Evolutionary conservation across 2,113 vertebrate species (phyloP), one percentile per base, ranked within the genome.

Genomic region (Trogon surrucura): DNA sequence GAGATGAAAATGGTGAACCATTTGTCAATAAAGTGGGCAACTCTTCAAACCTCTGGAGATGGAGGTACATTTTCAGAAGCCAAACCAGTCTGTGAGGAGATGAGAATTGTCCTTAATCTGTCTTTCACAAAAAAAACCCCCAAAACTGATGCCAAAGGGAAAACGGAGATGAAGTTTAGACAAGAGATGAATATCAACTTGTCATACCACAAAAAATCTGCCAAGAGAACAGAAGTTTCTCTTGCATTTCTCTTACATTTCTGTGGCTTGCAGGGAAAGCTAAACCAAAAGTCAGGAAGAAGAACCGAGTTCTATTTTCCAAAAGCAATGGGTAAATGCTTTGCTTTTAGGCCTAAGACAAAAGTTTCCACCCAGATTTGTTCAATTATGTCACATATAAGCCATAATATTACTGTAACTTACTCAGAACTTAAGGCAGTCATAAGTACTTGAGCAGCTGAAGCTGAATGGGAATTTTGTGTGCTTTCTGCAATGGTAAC

Each of bases 281-380:
- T 58, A 99, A 99, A 92, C 99, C 99, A 34, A 99, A 99, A 97
- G 97, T 98, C 17, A 99, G 99, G 98, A 99, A 99, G 99, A 99
- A 95, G 99, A 99, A 90, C 99, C 99, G 22, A 99, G 99, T 96
- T 99, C 99, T 69, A 97, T 99, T 96, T 99, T 99, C 91, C 99
- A 99, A 98, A 98, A 99, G 80, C 99, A 99, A 50, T 98, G 99
- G 58, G 99, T 99, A 38, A 99, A 99, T 95, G 98, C 99, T 25
- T 98, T 99, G 56, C 99, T 99, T 41, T 84, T 99, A 83, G 99
- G 99, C 92, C 98, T 99, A 21, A 98, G 99, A 81, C 99, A 99
- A 51, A 99, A 99, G 95, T 99, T 99, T 96, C 99, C 99, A 70
- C 99, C 99, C 56, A 98, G 93, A 61, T 99, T 98, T 98, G 99